Evolutionary conservation across 1,140 invertebrate genomes (phyloP).

Genomic region (Drosophila micromelanica): DNA sequence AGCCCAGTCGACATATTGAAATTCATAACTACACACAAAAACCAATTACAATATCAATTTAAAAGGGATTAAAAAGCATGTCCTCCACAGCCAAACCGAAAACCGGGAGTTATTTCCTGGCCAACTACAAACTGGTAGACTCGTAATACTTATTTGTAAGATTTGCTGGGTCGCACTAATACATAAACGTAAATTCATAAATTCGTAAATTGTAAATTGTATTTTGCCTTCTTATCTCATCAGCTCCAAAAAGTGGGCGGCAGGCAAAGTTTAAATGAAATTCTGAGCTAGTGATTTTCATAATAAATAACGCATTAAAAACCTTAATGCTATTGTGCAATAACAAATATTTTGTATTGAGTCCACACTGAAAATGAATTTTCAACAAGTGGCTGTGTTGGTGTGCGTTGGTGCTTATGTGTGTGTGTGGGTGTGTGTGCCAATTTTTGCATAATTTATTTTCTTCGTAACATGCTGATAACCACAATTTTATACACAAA

Average conservation of each 20-base stretch:
- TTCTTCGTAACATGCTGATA: slow-evolving; percentile 58
- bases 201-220: slow-evolving; percentile 40
- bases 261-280: slow-evolving; percentile 70
- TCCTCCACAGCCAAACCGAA: slow-evolving; percentile 37
- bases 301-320: slow-evolving; percentile 79
- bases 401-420: slow-evolving; percentile 9
- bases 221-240: slow-evolving; percentile 17
- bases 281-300: slow-evolving; percentile 77
- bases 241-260: not conserved
- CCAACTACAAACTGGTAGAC: slow-evolving; percentile 20
- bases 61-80: slow-evolving; percentile 77
- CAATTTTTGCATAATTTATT: slow-evolving; percentile 77
- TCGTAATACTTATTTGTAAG: slow-evolving; percentile 44
- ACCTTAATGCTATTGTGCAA: slow-evolving; percentile 70
- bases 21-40: slow-evolving; percentile 78
- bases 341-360: slow-evolving; percentile 55
- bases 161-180: slow-evolving; percentile 34
- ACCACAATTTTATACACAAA: slow-evolving; percentile 59
- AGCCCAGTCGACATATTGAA: slow-evolving; percentile 64
- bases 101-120: slow-evolving; percentile 19
- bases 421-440: slow-evolving; percentile 20
- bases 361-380: slow-evolving; percentile 32
- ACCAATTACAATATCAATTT: slow-evolving; percentile 83
- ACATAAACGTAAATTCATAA: slow-evolving; percentile 22
- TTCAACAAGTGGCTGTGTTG: slow-evolving; percentile 61